Base-by-base conservation (phyloP, 2,113 vertebrate species). In the Ochotona princeps region DNA sequence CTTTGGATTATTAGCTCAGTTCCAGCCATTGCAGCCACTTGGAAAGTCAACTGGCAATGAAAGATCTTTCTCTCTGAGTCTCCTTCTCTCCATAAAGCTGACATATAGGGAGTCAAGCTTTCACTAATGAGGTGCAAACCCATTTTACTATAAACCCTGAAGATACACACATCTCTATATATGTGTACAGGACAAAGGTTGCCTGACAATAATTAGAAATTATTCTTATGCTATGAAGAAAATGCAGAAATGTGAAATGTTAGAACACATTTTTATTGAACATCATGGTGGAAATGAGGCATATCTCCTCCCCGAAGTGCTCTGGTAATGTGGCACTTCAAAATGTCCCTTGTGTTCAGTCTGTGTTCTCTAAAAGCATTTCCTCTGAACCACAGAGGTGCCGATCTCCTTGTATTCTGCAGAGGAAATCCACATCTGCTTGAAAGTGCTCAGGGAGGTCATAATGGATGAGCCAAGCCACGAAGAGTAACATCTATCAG, bases 391-490 rank as follows among this genome's bases (percentile, higher is more conserved):
- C 10, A 96, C 66, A 32, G 72, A 89, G 14, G 93, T 63, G 35
- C 96, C 96, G 80, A 91, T 86, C 14, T 97, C 97, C 63, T 91
- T 88, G 83, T 96, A 97, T 20, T 97, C 92, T 2, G 26, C 54
- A 30, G 89, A 70, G 2, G 92, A 96, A 47, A 97, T 84, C 97
- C 96, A 97, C 94, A 92, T 97, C 13, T 93, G 87, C 72, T 96
- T 95, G 90, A 97, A 97, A 70, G 88, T 95, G 44, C 91, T 96
- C 54, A 97, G 35, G 57, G 95, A 97, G 0, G 94, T 96, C 11
- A 97, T 47, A 2, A 97, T 80, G 25, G 96, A 97, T 20, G 83
- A 94, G 28, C 94, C 93, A 2, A 96, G 93, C 96, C 96, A 96
- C 0, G 87, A 21, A 17, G 96, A 97, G 61, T 96, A 96, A 86